Conservation (phyloP, 1,140 invertebrate genomes). For the Penaeus chinensis region DNA sequence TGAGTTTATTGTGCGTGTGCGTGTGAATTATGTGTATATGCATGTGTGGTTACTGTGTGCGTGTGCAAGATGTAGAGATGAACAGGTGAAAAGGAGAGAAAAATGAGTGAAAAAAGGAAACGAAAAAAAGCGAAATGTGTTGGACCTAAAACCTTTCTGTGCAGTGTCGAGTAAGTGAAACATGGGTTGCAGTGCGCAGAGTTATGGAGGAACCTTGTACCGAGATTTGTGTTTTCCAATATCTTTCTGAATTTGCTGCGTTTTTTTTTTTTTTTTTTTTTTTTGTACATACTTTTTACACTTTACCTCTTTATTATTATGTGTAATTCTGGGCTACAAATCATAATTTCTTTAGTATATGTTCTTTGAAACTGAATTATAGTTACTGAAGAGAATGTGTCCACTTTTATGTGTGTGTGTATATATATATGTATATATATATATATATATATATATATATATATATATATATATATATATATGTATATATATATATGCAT, state of each 20-base stretch:
- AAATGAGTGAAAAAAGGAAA: not conserved
- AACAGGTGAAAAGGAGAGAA: not conserved
- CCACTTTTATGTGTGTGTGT: not conserved
- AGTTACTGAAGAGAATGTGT: not conserved
- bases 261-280: too few relatives aligned
- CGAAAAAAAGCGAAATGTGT: not conserved
- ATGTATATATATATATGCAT: too few relatives aligned
- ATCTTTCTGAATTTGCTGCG: not conserved
- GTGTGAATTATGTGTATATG: not conserved
- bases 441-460: constrained; percentile 27
- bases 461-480: too few relatives aligned
- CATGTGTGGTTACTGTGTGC: not conserved
- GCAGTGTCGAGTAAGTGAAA: not conserved
- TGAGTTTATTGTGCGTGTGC: not conserved
- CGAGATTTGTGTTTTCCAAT: constrained; percentile 1
- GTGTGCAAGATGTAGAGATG: not conserved
- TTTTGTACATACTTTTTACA: too few relatives aligned
- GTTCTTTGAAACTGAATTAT: too few relatives aligned
- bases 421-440: not conserved
- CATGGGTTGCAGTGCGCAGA: not conserved
- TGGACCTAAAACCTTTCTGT: not conserved
- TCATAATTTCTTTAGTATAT: not conserved
- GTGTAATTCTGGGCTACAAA: not conserved
- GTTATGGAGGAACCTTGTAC: not conserved
- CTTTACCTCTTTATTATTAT: not conserved